These are phyloP conservation scores for Bryconaethiops microstoma DNA, from an alignment of 2,797 vertebrate species.

Conservation along the genomic window DNA sequence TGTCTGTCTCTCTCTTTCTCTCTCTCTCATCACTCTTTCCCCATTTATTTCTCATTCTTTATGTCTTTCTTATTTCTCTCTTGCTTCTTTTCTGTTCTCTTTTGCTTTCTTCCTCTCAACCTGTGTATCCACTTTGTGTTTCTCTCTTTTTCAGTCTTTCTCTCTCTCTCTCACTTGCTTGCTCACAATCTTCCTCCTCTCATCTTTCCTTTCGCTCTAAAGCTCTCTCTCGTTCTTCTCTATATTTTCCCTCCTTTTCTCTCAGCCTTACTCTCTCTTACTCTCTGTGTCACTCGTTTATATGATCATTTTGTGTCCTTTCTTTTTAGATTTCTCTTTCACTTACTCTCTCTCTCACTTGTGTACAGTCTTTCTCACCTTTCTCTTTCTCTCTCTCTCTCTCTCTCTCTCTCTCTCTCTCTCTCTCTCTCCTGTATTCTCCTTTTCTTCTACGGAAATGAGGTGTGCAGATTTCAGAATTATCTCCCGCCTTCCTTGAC, in stretches of 20 bases:
- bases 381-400: constrained; percentile 16
- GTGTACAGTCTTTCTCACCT: no score
- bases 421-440: neutral
- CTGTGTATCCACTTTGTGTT: neutral
- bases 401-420: constrained; percentile 26
- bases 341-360: no score
- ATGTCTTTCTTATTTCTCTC: neutral
- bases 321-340: no score
- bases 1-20: constrained; percentile 21
- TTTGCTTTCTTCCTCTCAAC: neutral
- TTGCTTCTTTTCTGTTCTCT: no score
- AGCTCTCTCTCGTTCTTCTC: neutral
- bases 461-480: constrained; percentile 61
- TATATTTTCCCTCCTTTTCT: no score
- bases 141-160: no score
- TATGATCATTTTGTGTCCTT: no score
- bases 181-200: neutral
- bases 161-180: neutral
- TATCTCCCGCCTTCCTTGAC: constrained; percentile 61
- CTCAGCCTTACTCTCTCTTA: neutral
- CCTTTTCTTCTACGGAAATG: constrained; percentile 54
- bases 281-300: neutral
- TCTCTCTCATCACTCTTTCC: neutral
- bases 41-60: constrained; percentile 6
- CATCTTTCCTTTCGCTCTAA: constrained; percentile 10